Conservation (phyloP, 1,140 invertebrate species). For the Matsumurasca onukii region DNA sequence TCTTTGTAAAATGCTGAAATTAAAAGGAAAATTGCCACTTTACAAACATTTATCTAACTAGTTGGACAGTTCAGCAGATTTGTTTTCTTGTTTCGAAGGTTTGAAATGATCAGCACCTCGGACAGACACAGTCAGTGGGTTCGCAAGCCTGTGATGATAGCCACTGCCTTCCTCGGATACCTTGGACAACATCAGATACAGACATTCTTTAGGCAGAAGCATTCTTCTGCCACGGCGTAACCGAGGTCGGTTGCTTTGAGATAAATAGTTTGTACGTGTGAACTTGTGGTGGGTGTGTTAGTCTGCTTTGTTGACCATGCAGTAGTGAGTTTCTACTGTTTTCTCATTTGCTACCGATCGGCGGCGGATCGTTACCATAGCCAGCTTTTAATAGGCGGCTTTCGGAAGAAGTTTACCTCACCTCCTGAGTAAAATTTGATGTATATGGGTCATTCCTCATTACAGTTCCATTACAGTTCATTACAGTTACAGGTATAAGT, state of each 20-base stretch:
- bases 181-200: slow-evolving; percentile 45
- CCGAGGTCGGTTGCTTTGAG: neutral
- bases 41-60: neutral
- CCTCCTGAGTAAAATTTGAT: too few species aligned
- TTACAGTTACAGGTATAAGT: neutral
- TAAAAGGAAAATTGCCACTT: neutral
- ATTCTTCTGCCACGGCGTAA: slow-evolving; percentile 3
- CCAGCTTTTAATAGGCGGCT: neutral
- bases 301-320: neutral
- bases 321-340: slow-evolving; percentile 2
- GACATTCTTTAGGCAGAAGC: neutral
- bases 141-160: slow-evolving; percentile 52
- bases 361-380: neutral
- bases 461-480: too few species aligned
- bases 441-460: too few species aligned
- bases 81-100: slow-evolving; percentile 43
- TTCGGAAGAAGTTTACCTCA: too few species aligned
- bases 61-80: neutral
- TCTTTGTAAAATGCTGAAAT: neutral
- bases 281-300: neutral
- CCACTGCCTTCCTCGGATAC: slow-evolving; percentile 51
- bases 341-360: neutral
- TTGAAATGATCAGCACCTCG: slow-evolving; percentile 52
- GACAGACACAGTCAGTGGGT: slow-evolving; percentile 52
- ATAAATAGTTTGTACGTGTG: neutral